phyloP scores from a whole-genome alignment of 2,888 invertebrate genomes.

The Cantharis nigra region DNA sequence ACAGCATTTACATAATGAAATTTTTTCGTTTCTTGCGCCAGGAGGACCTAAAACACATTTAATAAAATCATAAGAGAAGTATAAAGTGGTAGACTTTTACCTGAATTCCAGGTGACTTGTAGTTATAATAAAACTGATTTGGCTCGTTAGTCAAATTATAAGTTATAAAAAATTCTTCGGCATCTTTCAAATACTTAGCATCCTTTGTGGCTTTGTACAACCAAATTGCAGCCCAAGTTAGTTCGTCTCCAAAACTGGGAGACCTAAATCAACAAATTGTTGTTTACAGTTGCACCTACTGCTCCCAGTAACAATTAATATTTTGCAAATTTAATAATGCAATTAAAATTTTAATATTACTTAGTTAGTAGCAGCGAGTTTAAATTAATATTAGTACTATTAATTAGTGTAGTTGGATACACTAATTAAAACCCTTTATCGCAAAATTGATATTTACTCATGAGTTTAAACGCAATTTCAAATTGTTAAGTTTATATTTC shows the following conservation, averaged over 20 bases:
- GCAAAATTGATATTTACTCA: neutral
- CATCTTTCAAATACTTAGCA: constrained; percentile 56
- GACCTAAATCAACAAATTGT: constrained; percentile 49
- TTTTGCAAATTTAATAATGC: neutral
- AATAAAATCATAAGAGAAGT: neutral
- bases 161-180: constrained; percentile 56
- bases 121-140: constrained; percentile 61
- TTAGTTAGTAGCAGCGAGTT: neutral
- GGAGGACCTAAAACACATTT: constrained; percentile 50
- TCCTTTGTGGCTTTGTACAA: constrained; percentile 60
- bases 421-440: neutral
- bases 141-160: constrained; percentile 58
- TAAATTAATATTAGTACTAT: neutral
- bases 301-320: neutral
- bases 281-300: neutral
- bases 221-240: constrained; percentile 64
- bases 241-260: constrained; percentile 61
- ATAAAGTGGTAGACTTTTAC: constrained; percentile 41
- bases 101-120: constrained; percentile 62
- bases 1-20: constrained; percentile 54
- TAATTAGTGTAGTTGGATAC: neutral
- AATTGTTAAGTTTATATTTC: neutral
- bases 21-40: constrained; percentile 56
- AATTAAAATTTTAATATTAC: neutral
- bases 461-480: neutral